phyloP scores from a whole-genome alignment of 2,888 invertebrate genomes.

The Drosophila prostipennis region DNA sequence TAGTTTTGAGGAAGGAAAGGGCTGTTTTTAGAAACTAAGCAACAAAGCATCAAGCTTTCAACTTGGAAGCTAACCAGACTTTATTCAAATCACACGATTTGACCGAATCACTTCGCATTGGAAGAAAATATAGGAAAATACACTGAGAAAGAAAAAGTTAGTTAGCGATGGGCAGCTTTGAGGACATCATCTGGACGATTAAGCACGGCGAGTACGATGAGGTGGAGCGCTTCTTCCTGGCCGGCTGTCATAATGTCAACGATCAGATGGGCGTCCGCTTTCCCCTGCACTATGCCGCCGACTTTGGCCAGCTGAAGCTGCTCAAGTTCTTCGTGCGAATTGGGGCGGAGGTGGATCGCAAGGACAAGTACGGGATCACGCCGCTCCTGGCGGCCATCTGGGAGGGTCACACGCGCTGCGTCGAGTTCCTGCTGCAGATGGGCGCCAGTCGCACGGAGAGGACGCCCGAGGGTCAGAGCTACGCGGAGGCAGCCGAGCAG shows the following conservation, averaged over 20 bases:
- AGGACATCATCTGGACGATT: constrained; percentile 51
- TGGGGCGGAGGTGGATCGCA: constrained; percentile 97
- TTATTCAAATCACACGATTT: not conserved
- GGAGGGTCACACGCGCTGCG: constrained; percentile 97
- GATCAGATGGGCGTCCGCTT: constrained; percentile 93
- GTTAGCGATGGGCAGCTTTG: constrained; percentile 29
- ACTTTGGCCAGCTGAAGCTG: constrained; percentile 96
- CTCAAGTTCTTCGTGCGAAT: constrained; percentile 93
- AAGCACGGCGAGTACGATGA: constrained; percentile 51
- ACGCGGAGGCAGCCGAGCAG: constrained; percentile 49
- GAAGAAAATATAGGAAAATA: not conserved
- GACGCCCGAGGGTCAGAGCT: constrained; percentile 49
- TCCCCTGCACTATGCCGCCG: constrained; percentile 96
- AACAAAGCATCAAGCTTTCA: not conserved
- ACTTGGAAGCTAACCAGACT: not conserved
- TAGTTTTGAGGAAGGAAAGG: not conserved
- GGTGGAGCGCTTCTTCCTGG: constrained; percentile 45
- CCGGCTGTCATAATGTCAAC: constrained; percentile 87
- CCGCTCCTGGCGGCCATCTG: constrained; percentile 97
- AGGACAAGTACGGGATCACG: constrained; percentile 97
- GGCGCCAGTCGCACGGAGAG: constrained; percentile 79
- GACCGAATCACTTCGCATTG: not conserved
- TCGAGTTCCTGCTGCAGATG: constrained; percentile 92
- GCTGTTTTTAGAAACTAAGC: not conserved
- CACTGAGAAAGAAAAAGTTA: not conserved